phyloP scores from a whole-genome alignment of 2,113 vertebrate genomes.

The Eonycteris spelaea region DNA sequence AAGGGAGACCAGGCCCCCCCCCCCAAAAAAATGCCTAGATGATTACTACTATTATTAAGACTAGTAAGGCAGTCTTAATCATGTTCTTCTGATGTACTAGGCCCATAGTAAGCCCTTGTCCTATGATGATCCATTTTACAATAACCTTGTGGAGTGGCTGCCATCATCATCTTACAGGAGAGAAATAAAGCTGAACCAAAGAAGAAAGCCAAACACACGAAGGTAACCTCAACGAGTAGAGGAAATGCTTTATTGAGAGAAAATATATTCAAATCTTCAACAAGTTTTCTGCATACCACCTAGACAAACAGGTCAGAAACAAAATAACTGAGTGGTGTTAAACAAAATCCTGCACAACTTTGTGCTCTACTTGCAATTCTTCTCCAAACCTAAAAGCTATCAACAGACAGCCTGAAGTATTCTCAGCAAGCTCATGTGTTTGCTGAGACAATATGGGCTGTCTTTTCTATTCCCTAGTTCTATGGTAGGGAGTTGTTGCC shows the following conservation, averaged over 20 bases:
- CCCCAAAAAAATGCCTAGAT: neutral
- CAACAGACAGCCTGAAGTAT: neutral
- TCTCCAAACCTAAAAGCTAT: neutral
- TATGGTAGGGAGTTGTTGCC: neutral
- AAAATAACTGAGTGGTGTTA: neutral
- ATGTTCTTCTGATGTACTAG: neutral
- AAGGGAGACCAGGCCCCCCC: neutral
- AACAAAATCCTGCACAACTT: neutral
- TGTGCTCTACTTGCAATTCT: neutral
- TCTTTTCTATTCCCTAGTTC: neutral
- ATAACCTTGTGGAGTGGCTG: neutral
- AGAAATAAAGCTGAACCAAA: neutral
- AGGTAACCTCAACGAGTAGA: neutral
- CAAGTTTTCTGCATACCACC: neutral
- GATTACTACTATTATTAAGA: neutral
- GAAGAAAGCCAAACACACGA: neutral
- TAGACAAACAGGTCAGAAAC: neutral
- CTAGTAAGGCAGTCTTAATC: neutral
- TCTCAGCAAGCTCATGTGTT: neutral
- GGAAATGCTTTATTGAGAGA: neutral
- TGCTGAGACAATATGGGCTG: neutral
- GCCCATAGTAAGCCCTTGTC: neutral
- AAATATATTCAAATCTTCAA: neutral
- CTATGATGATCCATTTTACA: neutral
- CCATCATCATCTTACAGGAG: neutral